Percentiles rank a stretch among this genome's conserved stretches.
Conservation (phyloP, 2,113 vertebrate genomes). For the Zosterops pallidus region DNA sequence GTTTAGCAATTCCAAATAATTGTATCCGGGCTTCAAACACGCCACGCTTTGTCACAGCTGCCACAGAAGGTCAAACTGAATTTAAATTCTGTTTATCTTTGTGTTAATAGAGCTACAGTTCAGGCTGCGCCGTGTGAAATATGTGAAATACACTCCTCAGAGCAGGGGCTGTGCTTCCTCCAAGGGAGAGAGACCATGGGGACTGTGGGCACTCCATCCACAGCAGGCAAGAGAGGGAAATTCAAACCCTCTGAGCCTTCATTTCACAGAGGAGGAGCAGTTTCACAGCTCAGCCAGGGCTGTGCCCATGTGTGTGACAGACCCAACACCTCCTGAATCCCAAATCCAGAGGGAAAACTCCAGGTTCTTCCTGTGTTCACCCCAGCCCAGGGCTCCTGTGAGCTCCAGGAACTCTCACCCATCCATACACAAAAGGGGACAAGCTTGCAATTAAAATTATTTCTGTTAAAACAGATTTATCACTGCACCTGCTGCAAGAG, state of each 20-base stretch:
- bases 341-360: no score
- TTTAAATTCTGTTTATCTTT: slow-evolving; percentile 36
- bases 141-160: not conserved
- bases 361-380: not conserved
- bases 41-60: slow-evolving; percentile 9
- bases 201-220: not conserved
- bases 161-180: not conserved
- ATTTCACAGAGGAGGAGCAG: not conserved
- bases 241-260: not conserved
- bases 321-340: not conserved
- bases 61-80: slow-evolving; percentile 14
- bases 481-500: not conserved
- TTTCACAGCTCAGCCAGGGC: not conserved
- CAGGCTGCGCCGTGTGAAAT: not conserved
- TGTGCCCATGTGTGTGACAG: accelerated
- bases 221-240: not conserved
- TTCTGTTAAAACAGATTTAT: not conserved
- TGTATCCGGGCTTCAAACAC: not conserved
- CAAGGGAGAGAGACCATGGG: accelerated
- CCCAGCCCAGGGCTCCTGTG: not conserved
- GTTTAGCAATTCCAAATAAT: slow-evolving; percentile 28
- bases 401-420: not conserved
- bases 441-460: not conserved
- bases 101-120: slow-evolving; percentile 3
- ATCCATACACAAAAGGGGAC: accelerated